These are phyloP conservation scores for Mongoloraphidia duomilia DNA, from an alignment of 2,888 invertebrate genomes.

Conservation along the genomic window DNA sequence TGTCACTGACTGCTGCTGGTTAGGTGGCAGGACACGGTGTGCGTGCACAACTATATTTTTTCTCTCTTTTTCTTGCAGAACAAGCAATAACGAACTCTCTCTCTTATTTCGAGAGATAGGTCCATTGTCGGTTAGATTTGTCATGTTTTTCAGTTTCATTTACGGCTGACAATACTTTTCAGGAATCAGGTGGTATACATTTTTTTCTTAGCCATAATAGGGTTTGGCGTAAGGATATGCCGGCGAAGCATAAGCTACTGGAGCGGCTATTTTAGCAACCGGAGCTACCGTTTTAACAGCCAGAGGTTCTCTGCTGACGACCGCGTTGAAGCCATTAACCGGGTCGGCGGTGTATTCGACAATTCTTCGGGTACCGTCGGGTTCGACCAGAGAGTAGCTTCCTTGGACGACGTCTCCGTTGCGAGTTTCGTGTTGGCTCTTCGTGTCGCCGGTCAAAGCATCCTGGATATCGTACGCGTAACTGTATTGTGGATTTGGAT, in stretches of 20 bases:
- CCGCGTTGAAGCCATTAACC: slow-evolving; percentile 41
- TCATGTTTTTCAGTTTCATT: no score
- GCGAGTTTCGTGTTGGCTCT: slow-evolving; percentile 38
- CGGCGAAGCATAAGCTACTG: slow-evolving; percentile 6
- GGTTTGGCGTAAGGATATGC: no score
- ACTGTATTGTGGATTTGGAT: slow-evolving; percentile 39
- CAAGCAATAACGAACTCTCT: no score
- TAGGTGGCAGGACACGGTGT: no score
- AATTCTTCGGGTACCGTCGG: slow-evolving; percentile 38
- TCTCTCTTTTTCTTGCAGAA: no score
- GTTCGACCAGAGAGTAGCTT: slow-evolving; percentile 36
- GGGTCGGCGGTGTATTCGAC: slow-evolving; percentile 44
- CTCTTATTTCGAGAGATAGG: no score
- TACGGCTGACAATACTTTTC: no score
- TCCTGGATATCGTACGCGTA: slow-evolving; percentile 40
- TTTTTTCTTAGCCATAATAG: no score
- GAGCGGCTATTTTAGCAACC: slow-evolving; percentile 16
- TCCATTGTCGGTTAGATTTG: no score
- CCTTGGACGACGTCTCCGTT: slow-evolving; percentile 40
- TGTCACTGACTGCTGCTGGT: no score
- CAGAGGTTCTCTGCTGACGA: slow-evolving; percentile 35
- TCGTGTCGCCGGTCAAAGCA: slow-evolving; percentile 37
- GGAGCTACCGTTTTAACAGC: slow-evolving; percentile 23
- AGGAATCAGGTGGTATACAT: no score
- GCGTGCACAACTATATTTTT: no score